phyloP scores from a whole-genome alignment of 2,888 invertebrate species.

The Epirrhoe alternata region DNA sequence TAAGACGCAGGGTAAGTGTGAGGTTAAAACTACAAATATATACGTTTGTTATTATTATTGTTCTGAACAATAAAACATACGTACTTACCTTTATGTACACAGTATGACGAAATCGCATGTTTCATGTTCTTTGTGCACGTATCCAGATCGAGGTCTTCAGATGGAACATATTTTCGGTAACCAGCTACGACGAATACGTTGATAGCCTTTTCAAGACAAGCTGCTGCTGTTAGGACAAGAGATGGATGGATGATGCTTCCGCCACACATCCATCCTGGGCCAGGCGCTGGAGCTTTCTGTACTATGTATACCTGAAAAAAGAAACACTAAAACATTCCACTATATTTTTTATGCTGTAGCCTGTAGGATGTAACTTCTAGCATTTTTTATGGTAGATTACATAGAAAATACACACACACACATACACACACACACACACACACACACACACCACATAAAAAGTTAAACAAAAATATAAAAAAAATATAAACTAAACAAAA shows the following conservation, averaged over 20 bases:
- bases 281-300: not conserved
- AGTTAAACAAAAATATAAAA: too few species aligned
- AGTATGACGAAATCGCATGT: conserved; percentile 44
- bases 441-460: too few species aligned
- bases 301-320: conserved; percentile 15
- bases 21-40: too few species aligned
- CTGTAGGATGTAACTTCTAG: too few species aligned
- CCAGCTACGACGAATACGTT: conserved; percentile 51
- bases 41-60: too few species aligned
- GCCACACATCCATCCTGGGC: conserved; percentile 32
- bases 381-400: too few species aligned
- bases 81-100: conserved; percentile 7
- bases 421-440: too few species aligned
- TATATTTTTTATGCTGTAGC: too few species aligned
- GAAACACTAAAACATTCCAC: too few species aligned
- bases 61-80: not conserved
- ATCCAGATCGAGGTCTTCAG: conserved; percentile 36
- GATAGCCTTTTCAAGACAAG: conserved; percentile 44
- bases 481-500: too few species aligned
- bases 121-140: conserved; percentile 47
- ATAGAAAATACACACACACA: too few species aligned
- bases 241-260: conserved; percentile 38
- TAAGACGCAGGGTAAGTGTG: too few species aligned
- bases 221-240: conserved; percentile 48
- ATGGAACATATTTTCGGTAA: conserved; percentile 46